Conservation (phyloP, 2,797 vertebrate genomes). For the Hylomyscus alleni region DNA sequence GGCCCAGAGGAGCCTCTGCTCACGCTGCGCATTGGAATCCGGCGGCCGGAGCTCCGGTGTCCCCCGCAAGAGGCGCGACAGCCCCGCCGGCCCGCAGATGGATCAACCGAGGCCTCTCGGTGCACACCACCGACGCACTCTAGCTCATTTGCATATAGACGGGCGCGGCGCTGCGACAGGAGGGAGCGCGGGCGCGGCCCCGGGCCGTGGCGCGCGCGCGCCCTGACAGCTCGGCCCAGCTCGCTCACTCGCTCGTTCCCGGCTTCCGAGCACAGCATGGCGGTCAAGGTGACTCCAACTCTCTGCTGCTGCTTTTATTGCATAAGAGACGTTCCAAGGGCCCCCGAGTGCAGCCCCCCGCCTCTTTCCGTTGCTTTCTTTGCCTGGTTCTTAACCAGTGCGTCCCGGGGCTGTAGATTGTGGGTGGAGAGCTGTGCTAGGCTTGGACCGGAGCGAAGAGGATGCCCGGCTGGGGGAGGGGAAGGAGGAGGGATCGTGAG, state of each 20-base stretch:
- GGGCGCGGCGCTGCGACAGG: neutral
- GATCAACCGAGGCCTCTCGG: rapidly evolving
- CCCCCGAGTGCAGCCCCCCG: constrained; percentile 41
- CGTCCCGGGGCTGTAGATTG: constrained; percentile 62
- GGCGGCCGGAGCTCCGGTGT: neutral
- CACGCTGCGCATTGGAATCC: neutral
- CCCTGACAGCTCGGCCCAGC: constrained; percentile 84
- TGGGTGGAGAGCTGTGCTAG: constrained; percentile 60
- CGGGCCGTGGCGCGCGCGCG: constrained; percentile 84
- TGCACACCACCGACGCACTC: neutral
- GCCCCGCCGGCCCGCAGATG: too few relatives aligned
- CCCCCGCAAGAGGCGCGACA: rapidly evolving
- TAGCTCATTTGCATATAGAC: constrained; percentile 75
- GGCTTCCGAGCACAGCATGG: constrained; percentile 93
- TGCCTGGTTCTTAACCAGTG: constrained; percentile 62
- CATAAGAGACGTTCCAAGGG: constrained; percentile 73
- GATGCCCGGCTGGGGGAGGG: constrained; percentile 81
- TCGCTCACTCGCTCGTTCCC: constrained; percentile 82
- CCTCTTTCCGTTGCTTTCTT: constrained; percentile 55
- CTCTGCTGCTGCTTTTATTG: constrained; percentile 80
- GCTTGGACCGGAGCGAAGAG: constrained; percentile 66
- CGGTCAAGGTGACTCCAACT: constrained; percentile 99
- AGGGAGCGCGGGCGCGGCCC: constrained; percentile 63
- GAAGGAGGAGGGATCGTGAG: constrained; percentile 61
- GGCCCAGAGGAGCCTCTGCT: neutral